Conservation (phyloP, 2,888 invertebrate species). For the Clusia tigrina region DNA sequence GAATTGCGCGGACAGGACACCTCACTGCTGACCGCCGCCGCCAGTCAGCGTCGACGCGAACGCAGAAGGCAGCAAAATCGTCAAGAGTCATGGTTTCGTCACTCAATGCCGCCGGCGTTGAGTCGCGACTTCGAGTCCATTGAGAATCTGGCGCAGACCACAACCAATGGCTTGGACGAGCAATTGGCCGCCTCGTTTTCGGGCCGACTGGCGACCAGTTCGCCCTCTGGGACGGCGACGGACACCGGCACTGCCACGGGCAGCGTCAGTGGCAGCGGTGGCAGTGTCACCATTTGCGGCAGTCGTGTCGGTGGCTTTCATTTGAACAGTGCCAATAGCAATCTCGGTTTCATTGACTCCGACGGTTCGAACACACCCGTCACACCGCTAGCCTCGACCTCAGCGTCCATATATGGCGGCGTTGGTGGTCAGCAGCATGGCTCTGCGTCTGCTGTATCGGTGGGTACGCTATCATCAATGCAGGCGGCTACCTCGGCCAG, state of each 20-base stretch:
- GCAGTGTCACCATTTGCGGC: slow-evolving; percentile 15
- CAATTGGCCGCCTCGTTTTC: slow-evolving; percentile 51
- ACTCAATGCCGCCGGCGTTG: slow-evolving; percentile 59
- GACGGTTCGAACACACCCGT: slow-evolving; percentile 52
- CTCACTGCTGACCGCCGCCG: slow-evolving; percentile 28
- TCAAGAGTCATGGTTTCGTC: slow-evolving; percentile 59
- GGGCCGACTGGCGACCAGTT: slow-evolving; percentile 37
- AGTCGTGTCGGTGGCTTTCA: slow-evolving; percentile 41
- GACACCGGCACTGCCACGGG: slow-evolving; percentile 29
- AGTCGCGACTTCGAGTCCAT: slow-evolving; percentile 59
- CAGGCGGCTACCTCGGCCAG: slow-evolving; percentile 16
- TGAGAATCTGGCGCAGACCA: slow-evolving; percentile 50
- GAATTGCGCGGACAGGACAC: slow-evolving; percentile 44
- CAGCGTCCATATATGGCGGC: slow-evolving; percentile 32
- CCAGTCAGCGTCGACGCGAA: slow-evolving; percentile 42
- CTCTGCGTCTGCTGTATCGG: slow-evolving; percentile 36
- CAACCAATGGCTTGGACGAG: slow-evolving; percentile 48
- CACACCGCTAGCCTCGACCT: slow-evolving; percentile 43
- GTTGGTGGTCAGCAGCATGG: slow-evolving; percentile 30
- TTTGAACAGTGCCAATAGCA: slow-evolving; percentile 56
- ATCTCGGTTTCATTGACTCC: slow-evolving; percentile 55
- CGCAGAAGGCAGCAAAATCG: slow-evolving; percentile 46
- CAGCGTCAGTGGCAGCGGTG: slow-evolving; percentile 4
- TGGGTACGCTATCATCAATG: slow-evolving; percentile 42
- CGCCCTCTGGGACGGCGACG: slow-evolving; percentile 21